A percentile compares a stretch with the other conserved stretches of the same genome.
Evolutionary conservation across 37 sponge, comb jelly and placozoan genomes (phyloP).

Genomic region (Bolinopsis microptera): DNA sequence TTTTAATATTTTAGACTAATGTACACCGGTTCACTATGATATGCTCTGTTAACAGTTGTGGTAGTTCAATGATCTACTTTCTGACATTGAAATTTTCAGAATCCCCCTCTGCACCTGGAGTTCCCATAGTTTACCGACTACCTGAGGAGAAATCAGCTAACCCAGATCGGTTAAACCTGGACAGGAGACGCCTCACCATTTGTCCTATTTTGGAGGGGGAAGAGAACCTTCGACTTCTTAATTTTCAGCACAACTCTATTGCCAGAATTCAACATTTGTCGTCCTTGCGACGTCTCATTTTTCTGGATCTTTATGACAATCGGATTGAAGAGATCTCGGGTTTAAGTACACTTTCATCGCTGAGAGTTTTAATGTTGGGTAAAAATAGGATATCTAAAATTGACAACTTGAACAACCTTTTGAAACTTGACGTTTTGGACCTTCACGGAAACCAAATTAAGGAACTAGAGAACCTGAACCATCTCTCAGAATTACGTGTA

Average conservation of each 20-base stretch:
- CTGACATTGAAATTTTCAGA: conserved; percentile 61
- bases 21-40: too few relatives aligned
- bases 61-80: not conserved
- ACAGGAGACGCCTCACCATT: conserved; percentile 78
- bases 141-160: conserved; percentile 79
- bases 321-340: conserved; percentile 85
- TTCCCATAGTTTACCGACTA: conserved; percentile 77
- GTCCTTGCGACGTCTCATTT: conserved; percentile 79
- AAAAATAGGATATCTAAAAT: conserved; percentile 91
- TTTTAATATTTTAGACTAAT: too few relatives aligned
- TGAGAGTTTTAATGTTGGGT: conserved; percentile 95
- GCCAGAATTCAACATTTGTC: conserved; percentile 78
- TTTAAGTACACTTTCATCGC: conserved; percentile 76
- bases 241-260: conserved; percentile 94
- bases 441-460: conserved; percentile 95
- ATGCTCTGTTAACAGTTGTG: too few relatives aligned
- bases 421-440: conserved; percentile 92
- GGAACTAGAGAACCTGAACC: conserved; percentile 77
- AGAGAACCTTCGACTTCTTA: conserved; percentile 82
- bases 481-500: conserved; percentile 80
- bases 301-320: conserved; percentile 97
- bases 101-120: conserved; percentile 73
- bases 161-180: conserved; percentile 90
- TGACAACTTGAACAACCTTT: conserved; percentile 77
- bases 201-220: conserved; percentile 91